phyloP scores from a whole-genome alignment of 2,113 vertebrate genomes.

The Theristicus caerulescens region DNA sequence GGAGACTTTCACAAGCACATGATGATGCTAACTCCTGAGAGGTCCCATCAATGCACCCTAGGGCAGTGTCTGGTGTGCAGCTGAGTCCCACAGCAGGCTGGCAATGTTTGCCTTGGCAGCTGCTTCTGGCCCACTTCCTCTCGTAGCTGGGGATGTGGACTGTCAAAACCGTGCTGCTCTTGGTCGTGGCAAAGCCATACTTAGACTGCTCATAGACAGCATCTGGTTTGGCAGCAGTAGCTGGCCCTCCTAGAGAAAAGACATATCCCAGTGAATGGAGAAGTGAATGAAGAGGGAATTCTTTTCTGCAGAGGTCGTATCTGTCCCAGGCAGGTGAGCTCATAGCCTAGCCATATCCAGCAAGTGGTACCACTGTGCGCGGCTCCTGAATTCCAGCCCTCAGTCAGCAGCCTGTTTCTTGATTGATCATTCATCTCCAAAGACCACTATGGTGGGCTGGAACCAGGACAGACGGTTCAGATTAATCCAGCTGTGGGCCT shows the following conservation, averaged over 20 bases:
- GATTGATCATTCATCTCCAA: not conserved
- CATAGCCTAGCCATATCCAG: not conserved
- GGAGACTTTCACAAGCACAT: not conserved
- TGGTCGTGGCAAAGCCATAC: not conserved
- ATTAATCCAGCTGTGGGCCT: not conserved
- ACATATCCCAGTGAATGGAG: not conserved
- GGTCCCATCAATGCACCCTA: not conserved
- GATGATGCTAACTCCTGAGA: not conserved
- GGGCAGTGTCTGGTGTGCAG: not conserved
- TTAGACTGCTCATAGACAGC: not conserved
- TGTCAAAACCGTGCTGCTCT: not conserved
- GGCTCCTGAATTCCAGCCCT: not conserved
- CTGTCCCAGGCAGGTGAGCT: not conserved
- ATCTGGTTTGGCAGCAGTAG: not conserved
- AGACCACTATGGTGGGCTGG: not conserved
- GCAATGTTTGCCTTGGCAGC: not conserved
- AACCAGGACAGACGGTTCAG: not conserved
- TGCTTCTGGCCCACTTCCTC: not conserved
- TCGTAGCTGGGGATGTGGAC: not conserved
- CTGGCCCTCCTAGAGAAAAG: not conserved
- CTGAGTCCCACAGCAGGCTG: not conserved
- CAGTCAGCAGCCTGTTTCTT: not conserved
- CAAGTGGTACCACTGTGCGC: not conserved
- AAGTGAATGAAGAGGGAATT: not conserved
- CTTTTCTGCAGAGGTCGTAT: not conserved